A percentile compares a stretch with the other conserved stretches of the same genome.
Conservation (phyloP, 2,797 vertebrate species). For the Micropoecilia bifurca region DNA sequence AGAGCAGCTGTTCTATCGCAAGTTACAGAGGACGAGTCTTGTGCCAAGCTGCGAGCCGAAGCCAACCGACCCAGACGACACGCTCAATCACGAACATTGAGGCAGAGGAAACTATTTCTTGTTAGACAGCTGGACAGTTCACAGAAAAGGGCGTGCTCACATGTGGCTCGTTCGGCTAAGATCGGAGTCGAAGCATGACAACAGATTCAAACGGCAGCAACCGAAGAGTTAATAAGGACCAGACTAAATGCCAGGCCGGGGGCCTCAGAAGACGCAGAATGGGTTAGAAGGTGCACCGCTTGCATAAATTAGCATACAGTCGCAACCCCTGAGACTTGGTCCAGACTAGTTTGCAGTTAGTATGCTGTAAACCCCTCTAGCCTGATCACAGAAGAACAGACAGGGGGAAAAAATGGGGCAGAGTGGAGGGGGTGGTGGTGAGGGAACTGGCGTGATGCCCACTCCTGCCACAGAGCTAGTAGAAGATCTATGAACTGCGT, state of each 20-base stretch:
- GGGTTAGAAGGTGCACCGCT: constrained; percentile 55
- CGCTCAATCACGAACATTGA: constrained; percentile 27
- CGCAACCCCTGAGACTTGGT: constrained; percentile 69
- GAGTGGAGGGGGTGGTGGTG: neutral
- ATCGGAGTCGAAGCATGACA: constrained; percentile 21
- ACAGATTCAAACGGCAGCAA: constrained; percentile 39
- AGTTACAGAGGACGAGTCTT: constrained; percentile 43
- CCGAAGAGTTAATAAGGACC: constrained; percentile 68
- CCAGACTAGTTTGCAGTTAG: constrained; percentile 74
- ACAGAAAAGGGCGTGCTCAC: constrained; percentile 2
- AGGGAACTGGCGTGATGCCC: constrained; percentile 66
- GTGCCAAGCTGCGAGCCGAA: constrained; percentile 49
- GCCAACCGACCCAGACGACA: constrained; percentile 39
- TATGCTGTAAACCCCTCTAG: constrained; percentile 77
- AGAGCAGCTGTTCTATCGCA: constrained; percentile 19
- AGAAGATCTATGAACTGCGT: constrained; percentile 62
- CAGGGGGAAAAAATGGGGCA: constrained; percentile 42
- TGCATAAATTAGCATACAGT: constrained; percentile 80
- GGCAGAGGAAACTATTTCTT: constrained; percentile 28
- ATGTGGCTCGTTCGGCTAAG: neutral
- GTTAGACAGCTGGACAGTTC: constrained; percentile 33
- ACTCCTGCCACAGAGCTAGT: constrained; percentile 67
- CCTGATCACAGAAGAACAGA: constrained; percentile 75
- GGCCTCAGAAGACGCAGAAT: constrained; percentile 51
- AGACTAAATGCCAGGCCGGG: constrained; percentile 70